Conservation (phyloP, 2,888 invertebrate genomes). For the Aphodius sticticus region DNA sequence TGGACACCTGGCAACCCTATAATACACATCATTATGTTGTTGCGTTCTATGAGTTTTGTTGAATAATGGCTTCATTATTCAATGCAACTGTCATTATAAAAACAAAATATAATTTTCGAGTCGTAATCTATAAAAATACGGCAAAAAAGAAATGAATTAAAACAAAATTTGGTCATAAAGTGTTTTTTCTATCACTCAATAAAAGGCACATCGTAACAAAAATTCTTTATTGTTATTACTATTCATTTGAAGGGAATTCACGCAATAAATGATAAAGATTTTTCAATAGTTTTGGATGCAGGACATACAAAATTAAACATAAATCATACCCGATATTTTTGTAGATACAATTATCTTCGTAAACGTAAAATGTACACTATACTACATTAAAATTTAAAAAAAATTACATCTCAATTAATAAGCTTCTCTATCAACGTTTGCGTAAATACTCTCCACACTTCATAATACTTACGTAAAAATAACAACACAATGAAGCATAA, state of each 20-base stretch:
- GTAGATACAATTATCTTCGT: neutral
- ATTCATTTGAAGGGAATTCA: neutral
- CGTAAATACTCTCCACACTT: constrained; percentile 4
- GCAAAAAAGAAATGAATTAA: too few species aligned
- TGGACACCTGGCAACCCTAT: too few species aligned
- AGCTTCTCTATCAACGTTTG: neutral
- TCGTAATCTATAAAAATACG: too few species aligned
- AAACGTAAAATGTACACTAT: neutral
- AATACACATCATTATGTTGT: too few species aligned
- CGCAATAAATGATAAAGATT: neutral
- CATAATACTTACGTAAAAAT: neutral
- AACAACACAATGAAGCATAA: constrained; percentile 21
- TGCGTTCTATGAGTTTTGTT: too few species aligned
- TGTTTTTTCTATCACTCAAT: neutral
- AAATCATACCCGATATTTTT: too few species aligned
- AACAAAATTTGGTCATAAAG: neutral
- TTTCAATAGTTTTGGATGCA: too few species aligned
- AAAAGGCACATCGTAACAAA: constrained; percentile 7
- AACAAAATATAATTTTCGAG: too few species aligned
- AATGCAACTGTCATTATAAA: too few species aligned
- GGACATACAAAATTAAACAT: too few species aligned
- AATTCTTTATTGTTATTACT: constrained; percentile 21
- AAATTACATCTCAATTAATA: neutral
- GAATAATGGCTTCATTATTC: too few species aligned
- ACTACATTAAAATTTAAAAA: neutral